Conservation (phyloP, 1,140 invertebrate species). For the Aphelenchoides fujianensis region DNA sequence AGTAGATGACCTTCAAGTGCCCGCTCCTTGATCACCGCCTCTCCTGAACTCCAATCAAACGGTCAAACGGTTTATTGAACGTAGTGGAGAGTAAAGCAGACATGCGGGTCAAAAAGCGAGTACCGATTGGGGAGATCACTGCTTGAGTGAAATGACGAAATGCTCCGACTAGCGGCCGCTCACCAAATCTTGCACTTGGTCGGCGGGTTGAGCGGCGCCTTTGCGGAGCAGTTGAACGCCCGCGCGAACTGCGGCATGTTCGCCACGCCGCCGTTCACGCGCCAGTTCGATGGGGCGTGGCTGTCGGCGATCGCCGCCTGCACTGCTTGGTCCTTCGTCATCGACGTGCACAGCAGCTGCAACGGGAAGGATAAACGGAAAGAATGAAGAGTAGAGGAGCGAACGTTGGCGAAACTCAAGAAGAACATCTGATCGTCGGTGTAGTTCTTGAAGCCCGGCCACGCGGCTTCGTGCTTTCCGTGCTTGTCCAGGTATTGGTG, state of each 20-base stretch:
- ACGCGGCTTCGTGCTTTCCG: slow-evolving; percentile 51
- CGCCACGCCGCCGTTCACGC: slow-evolving; percentile 49
- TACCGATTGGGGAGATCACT: too few species aligned
- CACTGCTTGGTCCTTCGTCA: slow-evolving; percentile 35
- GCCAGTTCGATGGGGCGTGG: slow-evolving; percentile 42
- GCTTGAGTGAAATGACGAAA: too few species aligned
- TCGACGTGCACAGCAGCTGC: slow-evolving; percentile 42
- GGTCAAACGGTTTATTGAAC: too few species aligned
- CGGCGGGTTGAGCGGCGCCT: slow-evolving; percentile 35
- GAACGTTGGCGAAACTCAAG: slow-evolving; percentile 44
- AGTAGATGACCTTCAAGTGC: too few species aligned
- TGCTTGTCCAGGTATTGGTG: slow-evolving; percentile 52
- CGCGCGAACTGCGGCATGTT: slow-evolving; percentile 53
- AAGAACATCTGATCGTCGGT: slow-evolving; percentile 63
- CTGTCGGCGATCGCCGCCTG: slow-evolving; percentile 43
- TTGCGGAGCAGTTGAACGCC: slow-evolving; percentile 46
- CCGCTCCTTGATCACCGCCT: too few species aligned
- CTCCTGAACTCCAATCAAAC: too few species aligned
- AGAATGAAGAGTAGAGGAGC: not conserved
- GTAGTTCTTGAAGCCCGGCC: slow-evolving; percentile 55
- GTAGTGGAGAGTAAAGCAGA: too few species aligned
- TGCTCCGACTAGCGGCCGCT: too few species aligned
- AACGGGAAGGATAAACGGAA: not conserved
- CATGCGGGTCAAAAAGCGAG: too few species aligned
- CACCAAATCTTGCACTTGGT: slow-evolving; percentile 44